Evolutionary conservation across 2,113 vertebrate species (phyloP).

Genomic region (Lichenostomus cassidix): DNA sequence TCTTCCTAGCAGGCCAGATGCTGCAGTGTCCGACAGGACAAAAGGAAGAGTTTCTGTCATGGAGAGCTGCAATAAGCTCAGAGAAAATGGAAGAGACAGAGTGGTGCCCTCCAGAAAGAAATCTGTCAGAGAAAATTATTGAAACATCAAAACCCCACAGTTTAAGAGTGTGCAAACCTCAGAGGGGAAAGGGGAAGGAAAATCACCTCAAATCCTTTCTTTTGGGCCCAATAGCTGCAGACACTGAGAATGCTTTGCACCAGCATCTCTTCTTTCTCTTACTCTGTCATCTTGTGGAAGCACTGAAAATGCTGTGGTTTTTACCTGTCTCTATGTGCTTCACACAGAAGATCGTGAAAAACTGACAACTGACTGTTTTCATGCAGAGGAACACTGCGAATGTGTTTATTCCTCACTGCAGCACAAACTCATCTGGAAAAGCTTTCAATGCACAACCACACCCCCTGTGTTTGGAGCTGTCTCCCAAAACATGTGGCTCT

Average conservation of each 20-base stretch:
- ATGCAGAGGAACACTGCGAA: not conserved
- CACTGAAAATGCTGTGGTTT: not conserved
- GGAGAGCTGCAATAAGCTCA: not conserved
- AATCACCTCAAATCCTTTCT: not conserved
- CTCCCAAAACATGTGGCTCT: not conserved
- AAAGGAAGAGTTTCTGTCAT: not conserved
- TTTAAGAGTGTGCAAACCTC: not conserved
- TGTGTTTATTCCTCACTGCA: not conserved
- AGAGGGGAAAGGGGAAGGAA: not conserved
- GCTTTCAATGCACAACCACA: not conserved
- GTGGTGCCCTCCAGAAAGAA: not conserved
- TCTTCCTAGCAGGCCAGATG: not conserved
- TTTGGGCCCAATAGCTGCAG: not conserved
- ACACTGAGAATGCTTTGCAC: not conserved
- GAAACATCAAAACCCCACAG: not conserved
- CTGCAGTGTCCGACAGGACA: not conserved
- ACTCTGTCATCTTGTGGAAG: not conserved
- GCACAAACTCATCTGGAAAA: not conserved
- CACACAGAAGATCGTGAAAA: not conserved
- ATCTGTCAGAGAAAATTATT: not conserved
- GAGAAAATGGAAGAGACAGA: not conserved
- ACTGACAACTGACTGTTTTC: not conserved
- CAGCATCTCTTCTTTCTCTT: not conserved
- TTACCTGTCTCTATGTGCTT: not conserved
- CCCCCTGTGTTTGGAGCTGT: not conserved